Conservation (phyloP, 2,113 vertebrate species). For the Scomber japonicus region DNA sequence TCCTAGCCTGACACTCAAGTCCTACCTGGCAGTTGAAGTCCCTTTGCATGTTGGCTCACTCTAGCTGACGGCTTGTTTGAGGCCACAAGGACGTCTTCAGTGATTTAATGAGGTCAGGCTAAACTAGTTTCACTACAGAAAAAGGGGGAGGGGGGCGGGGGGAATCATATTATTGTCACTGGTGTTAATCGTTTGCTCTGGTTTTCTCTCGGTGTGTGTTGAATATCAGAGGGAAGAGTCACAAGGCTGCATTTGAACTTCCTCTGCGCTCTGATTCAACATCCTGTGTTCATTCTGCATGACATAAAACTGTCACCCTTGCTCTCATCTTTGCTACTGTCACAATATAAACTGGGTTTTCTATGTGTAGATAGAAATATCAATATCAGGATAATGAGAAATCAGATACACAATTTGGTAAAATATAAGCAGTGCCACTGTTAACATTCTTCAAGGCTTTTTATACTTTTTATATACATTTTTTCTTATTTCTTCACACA, state of each 20-base stretch:
- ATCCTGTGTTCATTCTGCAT: not conserved
- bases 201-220: slow-evolving; percentile 18
- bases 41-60: slow-evolving; percentile 45
- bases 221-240: slow-evolving; percentile 13
- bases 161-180: slow-evolving; percentile 54
- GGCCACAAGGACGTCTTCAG: slow-evolving; percentile 64
- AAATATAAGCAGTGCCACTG: not conserved
- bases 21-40: slow-evolving; percentile 7
- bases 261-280: slow-evolving; percentile 28
- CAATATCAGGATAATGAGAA: not conserved
- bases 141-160: slow-evolving; percentile 39
- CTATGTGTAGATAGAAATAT: not conserved
- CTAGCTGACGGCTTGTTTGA: slow-evolving; percentile 60
- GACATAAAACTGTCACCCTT: not conserved
- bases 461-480: not conserved
- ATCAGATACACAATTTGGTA: not conserved
- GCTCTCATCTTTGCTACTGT: not conserved
- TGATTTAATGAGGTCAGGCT: slow-evolving; percentile 78
- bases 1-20: not conserved
- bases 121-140: slow-evolving; percentile 73
- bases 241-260: slow-evolving; percentile 7
- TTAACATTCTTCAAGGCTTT: not conserved
- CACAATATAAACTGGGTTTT: not conserved
- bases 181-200: slow-evolving; percentile 53
- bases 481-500: not conserved